These are phyloP conservation scores for Melinopterus prodromus DNA, from an alignment of 2,888 invertebrate species.

Conservation along the genomic window DNA sequence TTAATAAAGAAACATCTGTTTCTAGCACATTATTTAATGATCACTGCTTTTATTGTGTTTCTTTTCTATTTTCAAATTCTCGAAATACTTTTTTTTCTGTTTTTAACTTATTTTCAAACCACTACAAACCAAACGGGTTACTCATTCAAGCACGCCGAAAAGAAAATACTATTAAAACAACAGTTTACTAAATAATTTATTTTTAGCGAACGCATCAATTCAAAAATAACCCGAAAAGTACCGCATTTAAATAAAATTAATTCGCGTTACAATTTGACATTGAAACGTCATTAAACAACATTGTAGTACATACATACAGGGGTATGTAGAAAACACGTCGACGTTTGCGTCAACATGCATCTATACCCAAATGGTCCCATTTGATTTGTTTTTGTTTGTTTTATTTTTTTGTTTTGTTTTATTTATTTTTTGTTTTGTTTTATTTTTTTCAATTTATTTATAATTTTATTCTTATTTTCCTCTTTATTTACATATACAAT, in stretches of 20 bases:
- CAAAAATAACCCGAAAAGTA: background rate
- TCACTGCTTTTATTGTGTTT: no score
- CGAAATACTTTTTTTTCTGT: no score
- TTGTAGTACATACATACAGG: background rate
- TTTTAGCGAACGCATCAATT: background rate
- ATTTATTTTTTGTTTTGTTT: constrained; percentile 52
- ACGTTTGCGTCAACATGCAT: background rate
- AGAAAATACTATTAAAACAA: background rate
- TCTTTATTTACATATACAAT: constrained; percentile 29
- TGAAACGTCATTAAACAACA: background rate
- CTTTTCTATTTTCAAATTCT: background rate
- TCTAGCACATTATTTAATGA: no score
- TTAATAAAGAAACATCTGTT: background rate
- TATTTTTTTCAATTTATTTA: constrained; percentile 58
- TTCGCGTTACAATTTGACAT: background rate
- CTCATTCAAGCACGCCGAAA: background rate
- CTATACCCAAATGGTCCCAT: background rate
- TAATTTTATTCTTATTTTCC: constrained; percentile 61
- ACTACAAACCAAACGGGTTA: background rate
- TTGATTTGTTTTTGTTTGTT: constrained; percentile 36
- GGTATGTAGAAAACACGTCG: background rate
- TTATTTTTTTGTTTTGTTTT: constrained; percentile 48
- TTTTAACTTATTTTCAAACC: background rate
- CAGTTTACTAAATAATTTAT: background rate
- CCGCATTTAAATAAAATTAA: background rate